Evolutionary conservation across 2,113 vertebrate species (phyloP).

Genomic region (Callipepla californica): DNA sequence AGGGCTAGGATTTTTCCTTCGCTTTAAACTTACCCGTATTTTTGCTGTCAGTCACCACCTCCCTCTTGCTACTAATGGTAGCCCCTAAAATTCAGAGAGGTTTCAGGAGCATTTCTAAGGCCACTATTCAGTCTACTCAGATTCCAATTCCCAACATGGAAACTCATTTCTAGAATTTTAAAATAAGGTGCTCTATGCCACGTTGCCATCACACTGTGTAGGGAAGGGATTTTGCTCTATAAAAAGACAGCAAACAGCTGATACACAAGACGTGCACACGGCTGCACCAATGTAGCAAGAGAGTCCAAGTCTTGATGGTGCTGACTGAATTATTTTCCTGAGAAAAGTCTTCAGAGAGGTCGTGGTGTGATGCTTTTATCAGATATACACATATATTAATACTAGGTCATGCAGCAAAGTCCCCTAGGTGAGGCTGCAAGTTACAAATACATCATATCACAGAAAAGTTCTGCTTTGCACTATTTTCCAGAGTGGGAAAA

Average conservation of each 20-base stretch:
- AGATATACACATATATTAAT: background rate
- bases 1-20: background rate
- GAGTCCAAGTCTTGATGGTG: background rate
- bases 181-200: background rate
- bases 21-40: background rate
- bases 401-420: background rate
- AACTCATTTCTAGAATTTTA: background rate
- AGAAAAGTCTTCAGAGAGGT: constrained; percentile 36
- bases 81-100: background rate
- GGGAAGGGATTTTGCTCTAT: background rate
- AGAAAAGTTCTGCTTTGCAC: background rate
- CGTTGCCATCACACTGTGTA: background rate
- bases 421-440: constrained; percentile 1
- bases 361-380: constrained; percentile 1
- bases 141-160: background rate
- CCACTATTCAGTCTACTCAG: background rate
- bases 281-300: background rate
- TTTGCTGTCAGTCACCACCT: constrained; percentile 26
- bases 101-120: background rate
- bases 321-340: constrained; percentile 7
- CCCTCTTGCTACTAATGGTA: background rate
- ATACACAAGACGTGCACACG: background rate
- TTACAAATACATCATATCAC: background rate
- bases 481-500: background rate
- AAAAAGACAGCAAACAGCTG: constrained; percentile 2